Evolutionary conservation across 1,140 invertebrate genomes (phyloP).

Genomic region (fruit fly (Drosophila melanogaster)): Release_6_plus_ISO1_MT NC_004354.4:5972001-5972500

Average conservation of each 20-base stretch:
- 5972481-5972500: slow-evolving; percentile 18
- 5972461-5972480: slow-evolving; percentile 48
- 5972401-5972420: slow-evolving; percentile 3
- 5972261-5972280: neutral
- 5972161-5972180: neutral
- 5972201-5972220: neutral
- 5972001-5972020: slow-evolving; percentile 2
- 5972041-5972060: slow-evolving; percentile 34
- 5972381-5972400: slow-evolving; percentile 67
- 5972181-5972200: neutral
- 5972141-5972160: slow-evolving; percentile 30
- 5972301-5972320: slow-evolving; percentile 72
- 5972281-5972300: neutral
- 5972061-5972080: slow-evolving; percentile 61
- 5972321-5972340: slow-evolving; percentile 48
- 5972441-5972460: slow-evolving; percentile 11
- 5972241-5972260: too few relatives aligned
- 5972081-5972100: slow-evolving; percentile 71
- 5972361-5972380: slow-evolving; percentile 78
- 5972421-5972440: neutral
- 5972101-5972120: slow-evolving; percentile 53
- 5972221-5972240: too few relatives aligned
- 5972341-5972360: slow-evolving; percentile 58
- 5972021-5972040: slow-evolving; percentile 9
- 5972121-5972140: slow-evolving; percentile 62